phyloP scores from a whole-genome alignment of 1,140 invertebrate species.

The Himalopsyche phryganea region DNA sequence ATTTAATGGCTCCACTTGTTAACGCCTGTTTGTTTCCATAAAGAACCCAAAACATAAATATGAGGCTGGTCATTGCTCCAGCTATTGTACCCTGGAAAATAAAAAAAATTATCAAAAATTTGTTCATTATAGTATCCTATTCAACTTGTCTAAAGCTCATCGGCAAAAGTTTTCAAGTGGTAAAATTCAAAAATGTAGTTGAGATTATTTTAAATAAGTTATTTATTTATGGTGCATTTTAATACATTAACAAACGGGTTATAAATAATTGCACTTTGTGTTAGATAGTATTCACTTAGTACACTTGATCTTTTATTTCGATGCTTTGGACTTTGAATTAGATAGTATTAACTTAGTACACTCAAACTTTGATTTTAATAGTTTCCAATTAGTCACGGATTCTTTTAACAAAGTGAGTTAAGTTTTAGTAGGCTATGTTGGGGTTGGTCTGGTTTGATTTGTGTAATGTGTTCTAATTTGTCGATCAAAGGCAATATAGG shows the following conservation, averaged over 20 bases:
- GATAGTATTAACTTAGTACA: too few relatives aligned
- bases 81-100: slow-evolving; percentile 48
- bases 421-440: too few relatives aligned
- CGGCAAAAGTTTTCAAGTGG: background rate
- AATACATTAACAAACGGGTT: too few relatives aligned
- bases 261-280: too few relatives aligned
- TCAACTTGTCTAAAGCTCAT: background rate
- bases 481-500: too few relatives aligned
- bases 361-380: too few relatives aligned
- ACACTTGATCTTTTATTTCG: too few relatives aligned
- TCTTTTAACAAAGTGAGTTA: too few relatives aligned
- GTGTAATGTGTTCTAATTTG: background rate
- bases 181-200: background rate
- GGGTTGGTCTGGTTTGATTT: background rate
- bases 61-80: slow-evolving; percentile 49
- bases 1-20: slow-evolving; percentile 36
- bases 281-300: too few relatives aligned
- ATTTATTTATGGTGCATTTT: background rate
- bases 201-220: background rate
- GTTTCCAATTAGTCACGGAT: too few relatives aligned
- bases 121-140: background rate
- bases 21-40: slow-evolving; percentile 54
- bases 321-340: too few relatives aligned
- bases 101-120: too few relatives aligned
- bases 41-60: slow-evolving; percentile 55